phyloP scores from a whole-genome alignment of 2,888 invertebrate genomes.

The Parthenolecanium corni region DNA sequence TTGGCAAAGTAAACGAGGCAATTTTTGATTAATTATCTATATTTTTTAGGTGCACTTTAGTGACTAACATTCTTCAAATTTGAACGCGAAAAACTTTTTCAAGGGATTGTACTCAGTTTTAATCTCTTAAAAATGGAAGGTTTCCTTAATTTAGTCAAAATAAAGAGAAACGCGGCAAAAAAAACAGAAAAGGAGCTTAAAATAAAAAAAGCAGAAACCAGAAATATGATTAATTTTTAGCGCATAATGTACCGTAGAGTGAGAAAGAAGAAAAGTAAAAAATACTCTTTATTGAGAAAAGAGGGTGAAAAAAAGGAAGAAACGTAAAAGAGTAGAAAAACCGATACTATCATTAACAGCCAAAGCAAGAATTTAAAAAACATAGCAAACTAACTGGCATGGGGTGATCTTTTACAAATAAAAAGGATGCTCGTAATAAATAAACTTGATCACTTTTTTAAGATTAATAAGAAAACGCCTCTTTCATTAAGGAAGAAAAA shows the following conservation, averaged over 20 bases:
- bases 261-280: neutral
- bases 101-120: neutral
- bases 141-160: neutral
- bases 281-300: neutral
- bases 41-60: neutral
- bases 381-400: slow-evolving; percentile 3
- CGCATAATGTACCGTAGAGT: neutral
- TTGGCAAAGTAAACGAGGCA: neutral
- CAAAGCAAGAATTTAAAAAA: slow-evolving; percentile 12
- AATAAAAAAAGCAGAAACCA: neutral
- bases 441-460: slow-evolving; percentile 23
- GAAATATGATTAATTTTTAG: slow-evolving; percentile 1
- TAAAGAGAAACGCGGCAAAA: neutral
- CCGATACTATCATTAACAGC: slow-evolving; percentile 13
- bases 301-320: slow-evolving; percentile 1
- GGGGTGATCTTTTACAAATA: slow-evolving; percentile 13
- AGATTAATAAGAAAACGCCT: slow-evolving; percentile 23
- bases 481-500: neutral
- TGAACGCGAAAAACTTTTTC: neutral
- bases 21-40: neutral
- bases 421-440: slow-evolving; percentile 17
- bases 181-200: neutral
- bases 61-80: neutral
- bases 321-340: neutral
- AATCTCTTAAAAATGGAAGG: too few species aligned